Conservation (phyloP, 1,140 invertebrate species). For the Drosophila sp. region DNA sequence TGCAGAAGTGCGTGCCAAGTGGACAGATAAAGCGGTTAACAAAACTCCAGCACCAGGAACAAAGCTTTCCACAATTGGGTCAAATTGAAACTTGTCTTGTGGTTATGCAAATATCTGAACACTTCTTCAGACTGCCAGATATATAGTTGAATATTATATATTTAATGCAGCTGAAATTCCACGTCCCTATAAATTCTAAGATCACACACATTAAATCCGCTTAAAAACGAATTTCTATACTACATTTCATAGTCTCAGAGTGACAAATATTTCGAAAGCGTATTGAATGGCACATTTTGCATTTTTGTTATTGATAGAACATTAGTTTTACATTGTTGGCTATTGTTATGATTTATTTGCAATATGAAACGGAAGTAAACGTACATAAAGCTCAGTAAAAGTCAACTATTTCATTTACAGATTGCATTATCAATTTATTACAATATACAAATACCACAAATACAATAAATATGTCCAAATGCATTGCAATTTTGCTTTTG, state of each 20-base stretch:
- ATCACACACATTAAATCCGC: too few relatives aligned
- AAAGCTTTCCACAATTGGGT: constrained; percentile 30
- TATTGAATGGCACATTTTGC: too few relatives aligned
- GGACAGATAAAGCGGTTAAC: constrained; percentile 40
- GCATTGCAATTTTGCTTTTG: constrained; percentile 7
- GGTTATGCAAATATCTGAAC: constrained; percentile 4
- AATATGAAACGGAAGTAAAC: background rate
- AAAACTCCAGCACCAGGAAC: background rate
- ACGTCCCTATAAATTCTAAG: too few relatives aligned
- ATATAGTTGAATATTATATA: constrained; percentile 16
- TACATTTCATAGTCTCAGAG: too few relatives aligned
- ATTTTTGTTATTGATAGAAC: too few relatives aligned
- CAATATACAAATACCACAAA: constrained; percentile 14
- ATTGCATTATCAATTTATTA: constrained; percentile 16
- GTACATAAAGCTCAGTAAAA: constrained; percentile 2
- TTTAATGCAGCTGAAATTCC: background rate
- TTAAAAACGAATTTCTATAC: too few relatives aligned
- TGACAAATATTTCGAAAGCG: too few relatives aligned
- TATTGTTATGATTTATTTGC: background rate
- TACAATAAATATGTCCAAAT: constrained; percentile 12
- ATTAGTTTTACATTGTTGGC: too few relatives aligned
- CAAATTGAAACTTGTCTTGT: constrained; percentile 37
- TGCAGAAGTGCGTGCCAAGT: constrained; percentile 48
- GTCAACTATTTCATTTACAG: background rate
- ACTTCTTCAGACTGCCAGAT: background rate